Conservation (phyloP, 1,140 invertebrate species). For the Aricia agestis region DNA sequence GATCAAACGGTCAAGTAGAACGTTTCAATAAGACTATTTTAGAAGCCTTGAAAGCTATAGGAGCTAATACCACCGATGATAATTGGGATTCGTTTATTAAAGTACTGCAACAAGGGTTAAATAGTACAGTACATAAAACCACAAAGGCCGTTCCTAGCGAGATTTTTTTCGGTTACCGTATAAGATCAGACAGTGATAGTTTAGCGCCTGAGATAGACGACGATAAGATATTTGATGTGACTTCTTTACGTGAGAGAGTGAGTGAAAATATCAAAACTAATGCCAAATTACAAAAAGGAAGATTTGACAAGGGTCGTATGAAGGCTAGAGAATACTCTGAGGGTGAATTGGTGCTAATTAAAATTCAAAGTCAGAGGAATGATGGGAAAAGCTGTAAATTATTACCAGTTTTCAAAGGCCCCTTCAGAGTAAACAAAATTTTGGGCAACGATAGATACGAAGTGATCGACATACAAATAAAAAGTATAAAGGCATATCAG, state of each 20-base stretch:
- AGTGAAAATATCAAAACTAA: slow-evolving; percentile 20
- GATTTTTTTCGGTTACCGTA: slow-evolving; percentile 35
- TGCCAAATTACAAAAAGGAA: slow-evolving; percentile 21
- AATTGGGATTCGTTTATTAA: slow-evolving; percentile 25
- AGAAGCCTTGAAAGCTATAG: slow-evolving; percentile 26
- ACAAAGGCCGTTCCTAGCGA: slow-evolving; percentile 37
- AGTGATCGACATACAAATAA: slow-evolving; percentile 18
- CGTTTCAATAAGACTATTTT: slow-evolving; percentile 32
- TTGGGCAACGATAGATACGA: slow-evolving; percentile 25
- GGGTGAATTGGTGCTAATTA: slow-evolving; percentile 29
- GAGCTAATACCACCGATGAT: slow-evolving; percentile 22
- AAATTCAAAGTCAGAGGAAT: slow-evolving; percentile 25
- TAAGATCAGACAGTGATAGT: slow-evolving; percentile 20
- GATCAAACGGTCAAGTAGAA: slow-evolving; percentile 33
- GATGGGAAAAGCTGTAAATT: slow-evolving; percentile 27
- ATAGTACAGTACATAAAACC: slow-evolving; percentile 28
- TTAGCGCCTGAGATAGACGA: slow-evolving; percentile 12
- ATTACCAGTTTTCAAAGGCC: slow-evolving; percentile 27
- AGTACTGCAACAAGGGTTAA: slow-evolving; percentile 28
- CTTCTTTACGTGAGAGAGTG: slow-evolving; percentile 16
- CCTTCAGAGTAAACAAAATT: slow-evolving; percentile 23
- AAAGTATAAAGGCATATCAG: slow-evolving; percentile 17
- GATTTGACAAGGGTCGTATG: slow-evolving; percentile 20
- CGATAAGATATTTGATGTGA: slow-evolving; percentile 9
- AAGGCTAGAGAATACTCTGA: slow-evolving; percentile 13